Percentiles rank a stretch among this genome's conserved stretches.
These are phyloP conservation scores for Hyperoplus immaculatus DNA, from an alignment of 2,797 vertebrate genomes.

Conservation along the genomic window DNA sequence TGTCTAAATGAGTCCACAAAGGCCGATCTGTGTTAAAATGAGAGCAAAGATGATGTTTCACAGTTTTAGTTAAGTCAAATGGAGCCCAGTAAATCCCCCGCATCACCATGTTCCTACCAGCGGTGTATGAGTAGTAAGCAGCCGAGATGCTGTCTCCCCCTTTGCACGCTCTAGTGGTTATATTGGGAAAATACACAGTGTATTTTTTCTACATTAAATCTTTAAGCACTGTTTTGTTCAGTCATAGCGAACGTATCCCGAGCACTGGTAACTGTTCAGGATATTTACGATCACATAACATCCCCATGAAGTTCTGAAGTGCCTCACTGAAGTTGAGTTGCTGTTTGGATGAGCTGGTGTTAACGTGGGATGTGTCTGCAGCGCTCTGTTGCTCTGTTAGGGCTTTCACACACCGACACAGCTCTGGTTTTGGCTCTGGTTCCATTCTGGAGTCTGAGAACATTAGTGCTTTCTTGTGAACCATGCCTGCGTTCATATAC, in stretches of 20 bases:
- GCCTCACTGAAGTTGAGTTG: slow-evolving; percentile 8
- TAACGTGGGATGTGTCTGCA: not conserved
- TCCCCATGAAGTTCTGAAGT: slow-evolving; percentile 16
- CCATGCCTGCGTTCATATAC: no score
- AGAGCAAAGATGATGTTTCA: slow-evolving; percentile 1
- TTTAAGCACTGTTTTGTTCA: not conserved
- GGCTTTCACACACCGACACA: not conserved
- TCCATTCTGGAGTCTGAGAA: no score
- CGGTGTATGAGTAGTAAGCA: not conserved
- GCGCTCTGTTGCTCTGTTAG: no score
- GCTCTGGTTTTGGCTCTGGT: not conserved
- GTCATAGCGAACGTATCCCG: not conserved
- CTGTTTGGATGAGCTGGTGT: not conserved
- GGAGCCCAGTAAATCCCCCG: not conserved
- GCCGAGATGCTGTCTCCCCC: not conserved
- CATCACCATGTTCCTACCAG: not conserved
- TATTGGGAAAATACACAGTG: no score
- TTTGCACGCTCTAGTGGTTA: not conserved
- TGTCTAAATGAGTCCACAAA: slow-evolving; percentile 9
- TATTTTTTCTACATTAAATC: not conserved
- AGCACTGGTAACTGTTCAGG: not conserved
- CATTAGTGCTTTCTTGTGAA: no score
- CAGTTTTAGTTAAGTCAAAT: not conserved
- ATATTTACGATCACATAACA: not conserved
- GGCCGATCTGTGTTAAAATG: not conserved